phyloP scores from a whole-genome alignment of 2,113 vertebrate species.

The Rhombomys opimus region DNA sequence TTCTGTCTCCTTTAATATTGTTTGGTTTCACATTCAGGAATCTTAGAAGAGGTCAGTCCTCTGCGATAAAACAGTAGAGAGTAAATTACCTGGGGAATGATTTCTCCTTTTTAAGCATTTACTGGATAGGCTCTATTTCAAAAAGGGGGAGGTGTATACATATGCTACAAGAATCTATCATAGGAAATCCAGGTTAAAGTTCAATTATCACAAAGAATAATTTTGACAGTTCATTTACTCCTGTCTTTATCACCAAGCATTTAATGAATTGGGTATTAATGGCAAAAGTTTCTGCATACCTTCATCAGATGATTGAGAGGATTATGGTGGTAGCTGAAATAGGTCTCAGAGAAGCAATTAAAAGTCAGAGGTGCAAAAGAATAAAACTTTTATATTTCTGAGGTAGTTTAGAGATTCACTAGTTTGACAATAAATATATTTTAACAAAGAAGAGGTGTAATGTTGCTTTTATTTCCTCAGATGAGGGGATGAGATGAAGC shows the following conservation, averaged over 20 bases:
- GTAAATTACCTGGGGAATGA: background rate
- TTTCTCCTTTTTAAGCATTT: background rate
- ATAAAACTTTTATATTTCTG: background rate
- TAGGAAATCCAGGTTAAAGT: background rate
- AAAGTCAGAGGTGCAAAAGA: constrained; percentile 3
- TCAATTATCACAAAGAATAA: constrained; percentile 21
- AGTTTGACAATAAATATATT: background rate
- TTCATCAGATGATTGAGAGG: constrained; percentile 52
- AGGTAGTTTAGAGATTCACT: background rate
- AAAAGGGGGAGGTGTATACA: background rate
- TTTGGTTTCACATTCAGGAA: background rate
- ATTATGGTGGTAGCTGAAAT: constrained; percentile 45
- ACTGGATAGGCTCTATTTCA: background rate
- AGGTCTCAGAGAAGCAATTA: constrained; percentile 47
- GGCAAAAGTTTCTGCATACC: background rate
- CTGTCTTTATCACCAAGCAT: constrained; percentile 4
- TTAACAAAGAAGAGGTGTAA: background rate
- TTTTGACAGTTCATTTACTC: constrained; percentile 51
- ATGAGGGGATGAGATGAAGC: too few relatives aligned
- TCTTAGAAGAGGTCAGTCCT: background rate
- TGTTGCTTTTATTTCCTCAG: too few relatives aligned
- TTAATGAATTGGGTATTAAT: constrained; percentile 12
- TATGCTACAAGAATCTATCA: background rate
- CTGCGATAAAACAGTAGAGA: background rate
- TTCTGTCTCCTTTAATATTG: background rate